Conservation (phyloP, 2,113 vertebrate genomes). For the Poicephalus meyeri region DNA sequence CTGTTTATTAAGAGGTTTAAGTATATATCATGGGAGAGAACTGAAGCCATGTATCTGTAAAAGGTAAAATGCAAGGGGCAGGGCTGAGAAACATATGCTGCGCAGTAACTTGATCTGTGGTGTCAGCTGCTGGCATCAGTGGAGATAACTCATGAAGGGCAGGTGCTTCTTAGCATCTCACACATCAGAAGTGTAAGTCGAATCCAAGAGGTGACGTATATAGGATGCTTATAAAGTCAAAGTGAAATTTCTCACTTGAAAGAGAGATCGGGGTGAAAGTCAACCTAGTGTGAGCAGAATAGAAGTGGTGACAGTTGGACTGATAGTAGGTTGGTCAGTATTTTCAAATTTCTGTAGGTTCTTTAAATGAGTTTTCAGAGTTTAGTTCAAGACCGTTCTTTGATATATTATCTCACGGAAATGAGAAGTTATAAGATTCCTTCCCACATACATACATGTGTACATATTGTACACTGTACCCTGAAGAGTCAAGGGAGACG, state of each 20-base stretch:
- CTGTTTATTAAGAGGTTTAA: neutral
- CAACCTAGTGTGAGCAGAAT: neutral
- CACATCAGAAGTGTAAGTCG: neutral
- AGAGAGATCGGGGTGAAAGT: neutral
- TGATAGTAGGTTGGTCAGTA: neutral
- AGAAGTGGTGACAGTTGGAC: neutral
- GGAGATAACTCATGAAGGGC: neutral
- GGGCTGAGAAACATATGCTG: neutral
- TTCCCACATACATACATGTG: neutral
- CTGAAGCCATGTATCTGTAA: neutral
- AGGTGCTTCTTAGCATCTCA: neutral
- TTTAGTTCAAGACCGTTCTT: neutral
- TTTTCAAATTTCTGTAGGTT: neutral
- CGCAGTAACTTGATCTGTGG: neutral
- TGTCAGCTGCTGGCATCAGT: neutral
- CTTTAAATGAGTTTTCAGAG: neutral
- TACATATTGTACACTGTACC: neutral
- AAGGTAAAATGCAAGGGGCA: neutral
- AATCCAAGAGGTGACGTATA: neutral
- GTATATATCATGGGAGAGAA: neutral
- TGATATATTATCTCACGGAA: neutral
- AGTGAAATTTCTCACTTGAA: neutral
- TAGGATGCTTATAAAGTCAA: neutral
- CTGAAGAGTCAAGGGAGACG: neutral
- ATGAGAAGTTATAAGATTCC: neutral